Evolutionary conservation across 2,797 vertebrate species (phyloP).

Genomic region (Cossypha dichroa): DNA sequence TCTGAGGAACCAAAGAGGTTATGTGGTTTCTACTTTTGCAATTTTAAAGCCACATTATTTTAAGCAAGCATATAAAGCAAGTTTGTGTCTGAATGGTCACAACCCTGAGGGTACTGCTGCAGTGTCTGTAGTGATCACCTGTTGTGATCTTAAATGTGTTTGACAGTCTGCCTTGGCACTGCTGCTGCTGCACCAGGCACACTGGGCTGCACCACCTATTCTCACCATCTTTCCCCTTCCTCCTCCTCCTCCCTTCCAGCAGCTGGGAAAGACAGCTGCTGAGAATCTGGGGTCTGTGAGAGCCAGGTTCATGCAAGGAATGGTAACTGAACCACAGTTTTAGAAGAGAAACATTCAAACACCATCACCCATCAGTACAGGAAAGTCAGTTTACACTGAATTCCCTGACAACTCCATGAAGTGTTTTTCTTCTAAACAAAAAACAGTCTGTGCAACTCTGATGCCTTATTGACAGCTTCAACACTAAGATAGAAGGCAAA

Average conservation of each 20-base stretch:
- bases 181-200: not conserved
- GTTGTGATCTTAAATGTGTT: rapidly evolving
- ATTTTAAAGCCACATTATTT: not conserved
- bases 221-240: not conserved
- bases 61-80: not conserved
- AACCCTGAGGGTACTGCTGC: not conserved
- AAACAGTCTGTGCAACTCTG: not conserved
- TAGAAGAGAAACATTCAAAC: not conserved
- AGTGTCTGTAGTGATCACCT: rapidly evolving
- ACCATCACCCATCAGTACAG: not conserved
- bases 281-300: not conserved
- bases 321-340: not conserved
- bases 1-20: not conserved
- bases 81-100: not conserved
- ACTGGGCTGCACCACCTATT: rapidly evolving
- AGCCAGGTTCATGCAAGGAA: not conserved
- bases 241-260: not conserved
- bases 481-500: not conserved
- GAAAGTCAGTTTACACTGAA: not conserved
- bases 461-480: not conserved
- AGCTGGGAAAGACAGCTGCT: not conserved
- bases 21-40: not conserved
- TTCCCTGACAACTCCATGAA: not conserved
- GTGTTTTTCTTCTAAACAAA: not conserved
- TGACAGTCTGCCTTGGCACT: not conserved